These are phyloP conservation scores for Chloroceryle amazona DNA, from an alignment of 2,797 vertebrate genomes.

Conservation along the genomic window DNA sequence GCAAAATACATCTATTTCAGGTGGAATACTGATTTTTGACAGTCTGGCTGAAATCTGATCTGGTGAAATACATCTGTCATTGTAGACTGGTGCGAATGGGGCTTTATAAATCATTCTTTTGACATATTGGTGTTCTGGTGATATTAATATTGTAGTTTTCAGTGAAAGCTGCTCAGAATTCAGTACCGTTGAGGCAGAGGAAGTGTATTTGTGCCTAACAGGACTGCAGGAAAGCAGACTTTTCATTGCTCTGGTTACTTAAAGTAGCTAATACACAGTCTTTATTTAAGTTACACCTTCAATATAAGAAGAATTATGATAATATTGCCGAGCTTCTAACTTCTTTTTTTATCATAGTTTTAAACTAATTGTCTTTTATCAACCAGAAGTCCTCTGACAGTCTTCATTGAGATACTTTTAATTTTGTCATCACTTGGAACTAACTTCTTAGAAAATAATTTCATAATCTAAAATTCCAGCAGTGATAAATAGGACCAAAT, in stretches of 20 bases:
- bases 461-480: not conserved
- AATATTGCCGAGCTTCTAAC: not conserved
- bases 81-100: not conserved
- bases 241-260: not conserved
- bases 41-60: not conserved
- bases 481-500: not conserved
- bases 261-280: not conserved
- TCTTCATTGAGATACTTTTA: not conserved
- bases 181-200: not conserved
- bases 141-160: slow-evolving; percentile 2
- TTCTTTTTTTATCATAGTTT: not conserved
- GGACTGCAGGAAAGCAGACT: not conserved
- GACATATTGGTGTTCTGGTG: slow-evolving; percentile 1
- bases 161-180: not conserved
- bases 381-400: not conserved
- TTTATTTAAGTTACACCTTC: not conserved
- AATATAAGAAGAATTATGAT: not conserved
- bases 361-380: not conserved
- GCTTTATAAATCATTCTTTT: slow-evolving; percentile 10
- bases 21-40: not conserved
- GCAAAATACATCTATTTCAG: not conserved
- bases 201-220: not conserved
- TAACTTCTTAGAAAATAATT: not conserved
- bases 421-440: not conserved
- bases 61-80: not conserved